These are phyloP conservation scores for Sarcophaga peregrina DNA, from an alignment of 1,140 invertebrate species.

Conservation along the genomic window DNA sequence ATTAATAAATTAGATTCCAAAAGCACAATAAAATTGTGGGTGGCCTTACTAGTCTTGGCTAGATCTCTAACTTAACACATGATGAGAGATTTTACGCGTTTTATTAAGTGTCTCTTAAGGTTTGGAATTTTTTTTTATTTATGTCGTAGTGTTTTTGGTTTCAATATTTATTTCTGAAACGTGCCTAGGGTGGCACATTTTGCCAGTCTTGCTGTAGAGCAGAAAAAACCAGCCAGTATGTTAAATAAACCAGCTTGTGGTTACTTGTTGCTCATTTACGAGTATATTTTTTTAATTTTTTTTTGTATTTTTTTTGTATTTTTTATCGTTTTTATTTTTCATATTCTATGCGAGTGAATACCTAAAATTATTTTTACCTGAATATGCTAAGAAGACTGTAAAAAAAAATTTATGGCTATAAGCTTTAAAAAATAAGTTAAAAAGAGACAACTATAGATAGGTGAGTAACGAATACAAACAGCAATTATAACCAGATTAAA, in stretches of 20 bases:
- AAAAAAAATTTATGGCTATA: neutral
- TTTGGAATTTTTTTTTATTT: too few species aligned
- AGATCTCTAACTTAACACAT: too few species aligned
- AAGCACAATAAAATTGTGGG: too few species aligned
- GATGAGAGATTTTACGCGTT: too few species aligned
- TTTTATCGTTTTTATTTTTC: neutral
- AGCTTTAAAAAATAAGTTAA: neutral
- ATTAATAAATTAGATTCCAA: too few species aligned
- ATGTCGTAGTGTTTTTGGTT: too few species aligned
- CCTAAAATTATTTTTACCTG: constrained; percentile 7
- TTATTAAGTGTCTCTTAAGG: too few species aligned
- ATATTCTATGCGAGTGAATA: neutral
- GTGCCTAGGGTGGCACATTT: neutral
- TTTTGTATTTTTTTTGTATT: neutral
- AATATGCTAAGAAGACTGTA: neutral
- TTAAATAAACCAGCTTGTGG: constrained; percentile 38
- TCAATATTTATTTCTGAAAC: too few species aligned
- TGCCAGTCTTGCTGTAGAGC: neutral
- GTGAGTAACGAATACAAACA: neutral
- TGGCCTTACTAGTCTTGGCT: too few species aligned
- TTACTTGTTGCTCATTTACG: constrained; percentile 23
- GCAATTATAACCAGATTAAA: neutral
- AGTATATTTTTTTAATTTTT: neutral
- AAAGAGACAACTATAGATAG: constrained; percentile 16
- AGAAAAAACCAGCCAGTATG: constrained; percentile 26